Evolutionary conservation across 2,113 vertebrate genomes (phyloP), one percentile per base, ranked within the genome.

Genomic region (Etheostoma cragini): DNA sequence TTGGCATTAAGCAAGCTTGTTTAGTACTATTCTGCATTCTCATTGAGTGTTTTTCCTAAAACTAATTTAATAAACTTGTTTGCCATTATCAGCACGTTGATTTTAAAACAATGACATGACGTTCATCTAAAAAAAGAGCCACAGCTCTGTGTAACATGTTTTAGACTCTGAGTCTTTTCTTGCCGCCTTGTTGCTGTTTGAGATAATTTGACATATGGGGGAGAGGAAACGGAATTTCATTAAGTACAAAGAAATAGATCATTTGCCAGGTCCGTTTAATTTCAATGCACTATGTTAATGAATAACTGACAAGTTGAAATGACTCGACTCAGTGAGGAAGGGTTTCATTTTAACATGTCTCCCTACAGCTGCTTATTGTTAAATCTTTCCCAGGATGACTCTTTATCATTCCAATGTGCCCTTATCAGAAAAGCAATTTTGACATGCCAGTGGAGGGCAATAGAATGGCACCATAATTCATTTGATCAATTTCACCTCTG

Each of bases 271-370:
- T n/a, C 11, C 3, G 5, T 46, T 77, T 63, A 0, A 66, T 52
- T 42, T 60, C 52, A 17, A 5, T 56, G 24, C 1, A 12, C 2
- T 8, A 21, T 54, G 69, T 80, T 71, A 80, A 82, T 83, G 22
- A 84, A 82, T 81, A 76, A 46, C 21, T 19, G 24, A 50, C 50
- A 68, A n/a, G 72, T 12, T 61, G 22, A 64, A 66, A 69, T 54
- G 13, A 46, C 21, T 56, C 26, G 6, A 77, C 24, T 26, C 14
- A 0, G n/a, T 21, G 24, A 35, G 2, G 8, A n/a, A 56, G 71
- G 10, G 46, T 71, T 65, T 47, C 1, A 60, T 8, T 71, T 47
- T 54, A 69, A 50, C 5, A 8, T 2, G 42, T 54, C n/a, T 35
- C 13, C 16, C 16, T 24, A 45, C 21, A 56, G 50, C 19, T 6